phyloP scores from a whole-genome alignment of 2,113 vertebrate species.

The Pungitius pungitius region DNA sequence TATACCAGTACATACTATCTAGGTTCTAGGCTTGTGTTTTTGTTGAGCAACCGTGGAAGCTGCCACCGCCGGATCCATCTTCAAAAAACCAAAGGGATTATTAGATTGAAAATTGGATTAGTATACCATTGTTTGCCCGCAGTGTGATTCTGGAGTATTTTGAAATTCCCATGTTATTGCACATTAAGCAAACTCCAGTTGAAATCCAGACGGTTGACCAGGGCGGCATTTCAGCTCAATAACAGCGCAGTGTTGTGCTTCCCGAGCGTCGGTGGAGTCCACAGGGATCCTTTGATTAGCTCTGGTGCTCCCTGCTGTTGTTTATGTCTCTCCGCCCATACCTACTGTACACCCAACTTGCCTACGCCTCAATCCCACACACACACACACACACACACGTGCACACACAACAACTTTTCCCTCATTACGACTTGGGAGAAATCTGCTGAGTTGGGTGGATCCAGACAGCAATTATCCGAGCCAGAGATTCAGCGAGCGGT shows the following conservation, averaged over 20 bases:
- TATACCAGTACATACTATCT: no score
- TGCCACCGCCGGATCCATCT: no score
- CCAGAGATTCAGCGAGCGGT: conserved; percentile 52
- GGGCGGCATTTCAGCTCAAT: neutral
- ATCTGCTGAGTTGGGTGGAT: conserved; percentile 60
- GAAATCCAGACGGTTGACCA: neutral
- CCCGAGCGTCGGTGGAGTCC: conserved; percentile 15
- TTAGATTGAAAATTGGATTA: no score
- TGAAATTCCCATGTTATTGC: neutral
- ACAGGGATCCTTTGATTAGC: conserved; percentile 34
- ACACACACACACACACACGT: conserved; percentile 3
- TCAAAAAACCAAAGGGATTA: no score
- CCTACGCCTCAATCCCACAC: neutral
- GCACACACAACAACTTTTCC: conserved; percentile 12
- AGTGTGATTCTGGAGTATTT: neutral
- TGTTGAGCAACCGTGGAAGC: no score
- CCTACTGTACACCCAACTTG: neutral
- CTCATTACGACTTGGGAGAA: conserved; percentile 57
- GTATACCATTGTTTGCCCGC: neutral
- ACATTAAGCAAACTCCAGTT: neutral
- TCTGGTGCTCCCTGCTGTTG: conserved; percentile 25
- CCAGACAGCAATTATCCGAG: conserved; percentile 69
- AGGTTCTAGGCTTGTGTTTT: no score
- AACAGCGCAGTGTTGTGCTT: conserved; percentile 1
- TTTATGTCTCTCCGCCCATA: conserved; percentile 11